Base-by-base conservation (phyloP, 1,140 invertebrate species). In the Pteromalus puparum region DNA sequence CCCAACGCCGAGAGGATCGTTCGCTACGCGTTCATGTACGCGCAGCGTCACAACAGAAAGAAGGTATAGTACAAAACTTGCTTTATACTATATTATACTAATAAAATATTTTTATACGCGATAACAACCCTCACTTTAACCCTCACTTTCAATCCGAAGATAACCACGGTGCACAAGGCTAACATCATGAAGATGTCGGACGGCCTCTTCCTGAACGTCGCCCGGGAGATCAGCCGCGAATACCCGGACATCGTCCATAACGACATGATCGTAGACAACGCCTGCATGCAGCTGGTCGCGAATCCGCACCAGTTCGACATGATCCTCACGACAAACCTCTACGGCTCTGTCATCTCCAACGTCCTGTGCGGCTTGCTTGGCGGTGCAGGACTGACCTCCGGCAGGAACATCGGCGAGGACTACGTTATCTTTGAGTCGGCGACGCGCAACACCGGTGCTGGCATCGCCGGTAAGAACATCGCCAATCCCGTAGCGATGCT, bases 151-250 rank as follows among this genome's bases (percentile, higher is more conserved):
- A 2, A 26, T 12, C 21, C n/a, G 10, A 28, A 82, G 81, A 48
- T 99, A 18, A 99, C 98, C 1, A 99, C 98, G 15, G 97, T 99
- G 34, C 99, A 99, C 93, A 99, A 99, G 93, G 99, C 99, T 0
- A 99, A 99, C 91, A 99, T 99, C 85, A 99, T 99, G 98, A 99
- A 99, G 93, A 91, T 99, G 21, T 98, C 98, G 0, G 99, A 99
- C 92, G 98, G 99, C 34, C 93, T 99, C 1, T 99, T 99, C 91
- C 93, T 99, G 87, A 97, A 98, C 88, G 97, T 96, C 28, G 97
- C 97, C 6, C 94, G 95, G 18, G 94, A 95, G 84, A 95, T 99
- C 48, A 97, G 98, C n/a, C 96, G 97, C 91, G 96, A 99, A 86
- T 99, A 99, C 90, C 98, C 97, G 15, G 96, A 98, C 21, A 97